These are phyloP conservation scores for Tetramorium alpestre DNA, from an alignment of 1,140 invertebrate genomes.

Conservation along the genomic window DNA sequence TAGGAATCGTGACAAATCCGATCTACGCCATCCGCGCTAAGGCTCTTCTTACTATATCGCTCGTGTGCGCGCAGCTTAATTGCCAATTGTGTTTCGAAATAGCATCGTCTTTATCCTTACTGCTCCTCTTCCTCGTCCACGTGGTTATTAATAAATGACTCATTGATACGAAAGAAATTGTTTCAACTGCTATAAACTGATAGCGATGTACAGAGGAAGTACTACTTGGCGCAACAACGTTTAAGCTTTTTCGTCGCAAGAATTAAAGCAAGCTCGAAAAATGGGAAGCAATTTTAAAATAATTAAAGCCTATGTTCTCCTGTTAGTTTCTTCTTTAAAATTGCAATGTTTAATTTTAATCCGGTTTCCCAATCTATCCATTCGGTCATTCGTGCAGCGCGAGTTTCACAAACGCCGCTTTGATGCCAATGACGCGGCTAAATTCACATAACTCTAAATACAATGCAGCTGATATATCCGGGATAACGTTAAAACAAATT, in stretches of 20 bases:
- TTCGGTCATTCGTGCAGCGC: neutral
- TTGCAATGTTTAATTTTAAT: constrained; percentile 1
- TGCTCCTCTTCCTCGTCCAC: neutral
- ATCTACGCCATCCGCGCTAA: constrained; percentile 72
- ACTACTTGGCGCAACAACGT: constrained; percentile 8
- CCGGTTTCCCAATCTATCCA: neutral
- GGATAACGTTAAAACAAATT: constrained; percentile 59
- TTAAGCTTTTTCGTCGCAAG: neutral
- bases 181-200: constrained; percentile 21
- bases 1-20: constrained; percentile 85
- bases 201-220: neutral
- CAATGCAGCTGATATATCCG: constrained; percentile 27
- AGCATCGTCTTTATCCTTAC: constrained; percentile 65
- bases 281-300: neutral
- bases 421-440: constrained; percentile 6
- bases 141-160: constrained; percentile 59
- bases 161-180: constrained; percentile 55
- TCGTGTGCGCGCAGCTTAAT: constrained; percentile 66
- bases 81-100: constrained; percentile 68
- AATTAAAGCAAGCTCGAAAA: neutral
- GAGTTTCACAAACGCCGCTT: constrained; percentile 9
- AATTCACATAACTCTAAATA: constrained; percentile 46
- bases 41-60: constrained; percentile 22
- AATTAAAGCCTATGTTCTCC: neutral
- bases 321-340: neutral